Evolutionary conservation across 2,113 vertebrate genomes (phyloP).

Genomic region (Rhinopomastus cyanomelas): DNA sequence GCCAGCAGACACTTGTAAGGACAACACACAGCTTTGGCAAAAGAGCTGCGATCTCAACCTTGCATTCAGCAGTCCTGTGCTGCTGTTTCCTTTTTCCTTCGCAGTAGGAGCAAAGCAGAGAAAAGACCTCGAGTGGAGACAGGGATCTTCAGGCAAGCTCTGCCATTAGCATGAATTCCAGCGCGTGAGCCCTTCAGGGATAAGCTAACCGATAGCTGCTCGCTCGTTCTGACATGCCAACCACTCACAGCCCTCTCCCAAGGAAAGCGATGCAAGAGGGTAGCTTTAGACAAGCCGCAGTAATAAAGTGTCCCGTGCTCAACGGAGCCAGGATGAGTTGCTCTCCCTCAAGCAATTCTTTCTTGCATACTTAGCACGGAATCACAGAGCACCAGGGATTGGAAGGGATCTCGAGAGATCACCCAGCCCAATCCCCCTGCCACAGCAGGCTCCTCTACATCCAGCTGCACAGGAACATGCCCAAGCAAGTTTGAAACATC

Average conservation of each 20-base stretch:
- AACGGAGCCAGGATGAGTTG: not conserved
- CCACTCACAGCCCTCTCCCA: constrained; percentile 4
- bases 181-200: not conserved
- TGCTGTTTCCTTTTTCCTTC: not conserved
- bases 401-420: too few relatives aligned
- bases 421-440: too few relatives aligned
- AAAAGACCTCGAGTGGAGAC: not conserved
- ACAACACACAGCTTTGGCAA: not conserved
- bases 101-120: not conserved
- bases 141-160: not conserved
- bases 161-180: not conserved
- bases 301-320: not conserved
- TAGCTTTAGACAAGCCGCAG: not conserved
- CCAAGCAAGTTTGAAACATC: too few relatives aligned
- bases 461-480: too few relatives aligned
- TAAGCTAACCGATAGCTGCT: not conserved
- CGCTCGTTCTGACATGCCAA: constrained; percentile 17
- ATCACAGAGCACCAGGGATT: too few relatives aligned
- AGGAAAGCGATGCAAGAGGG: not conserved
- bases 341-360: not conserved
- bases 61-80: not conserved
- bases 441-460: too few relatives aligned
- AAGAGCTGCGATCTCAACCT: not conserved
- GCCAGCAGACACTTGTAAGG: not conserved
- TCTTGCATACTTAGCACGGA: too few relatives aligned